Conservation (phyloP, 2,797 vertebrate species). For the Microctenopoma lineatum region DNA sequence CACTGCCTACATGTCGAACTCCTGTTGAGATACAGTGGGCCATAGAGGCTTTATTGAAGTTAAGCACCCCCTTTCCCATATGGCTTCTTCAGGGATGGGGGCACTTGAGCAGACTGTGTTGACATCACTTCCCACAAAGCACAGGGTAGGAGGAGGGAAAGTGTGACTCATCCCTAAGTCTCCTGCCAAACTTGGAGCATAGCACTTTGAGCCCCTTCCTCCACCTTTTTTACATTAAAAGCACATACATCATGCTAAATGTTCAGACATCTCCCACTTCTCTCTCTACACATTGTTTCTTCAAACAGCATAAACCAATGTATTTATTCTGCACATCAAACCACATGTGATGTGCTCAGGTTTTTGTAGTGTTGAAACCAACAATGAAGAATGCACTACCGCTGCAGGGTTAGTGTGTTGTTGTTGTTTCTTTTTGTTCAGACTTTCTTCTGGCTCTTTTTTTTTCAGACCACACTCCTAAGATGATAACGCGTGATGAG, state of each 20-base stretch:
- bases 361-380: not conserved
- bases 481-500: not conserved
- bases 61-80: slow-evolving; percentile 46
- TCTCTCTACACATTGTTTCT: slow-evolving; percentile 10
- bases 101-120: slow-evolving; percentile 71
- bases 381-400: not conserved
- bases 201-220: slow-evolving; percentile 57
- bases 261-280: slow-evolving; percentile 36
- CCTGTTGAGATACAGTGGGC: slow-evolving; percentile 48
- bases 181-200: slow-evolving; percentile 74
- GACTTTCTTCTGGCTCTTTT: not conserved
- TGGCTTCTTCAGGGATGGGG: slow-evolving; percentile 65
- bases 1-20: slow-evolving; percentile 34
- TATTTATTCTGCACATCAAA: not conserved
- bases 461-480: not conserved
- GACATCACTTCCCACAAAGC: slow-evolving; percentile 79
- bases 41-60: slow-evolving; percentile 45
- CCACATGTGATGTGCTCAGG: slow-evolving; percentile 4
- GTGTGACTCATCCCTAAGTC: slow-evolving; percentile 80
- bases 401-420: not conserved
- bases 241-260: slow-evolving; percentile 31
- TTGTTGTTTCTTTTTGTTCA: not conserved
- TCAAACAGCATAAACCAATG: not conserved
- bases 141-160: slow-evolving; percentile 77
- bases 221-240: slow-evolving; percentile 41